Conservation (phyloP, 2,797 vertebrate species). For the Emydoidea blandingii region DNA sequence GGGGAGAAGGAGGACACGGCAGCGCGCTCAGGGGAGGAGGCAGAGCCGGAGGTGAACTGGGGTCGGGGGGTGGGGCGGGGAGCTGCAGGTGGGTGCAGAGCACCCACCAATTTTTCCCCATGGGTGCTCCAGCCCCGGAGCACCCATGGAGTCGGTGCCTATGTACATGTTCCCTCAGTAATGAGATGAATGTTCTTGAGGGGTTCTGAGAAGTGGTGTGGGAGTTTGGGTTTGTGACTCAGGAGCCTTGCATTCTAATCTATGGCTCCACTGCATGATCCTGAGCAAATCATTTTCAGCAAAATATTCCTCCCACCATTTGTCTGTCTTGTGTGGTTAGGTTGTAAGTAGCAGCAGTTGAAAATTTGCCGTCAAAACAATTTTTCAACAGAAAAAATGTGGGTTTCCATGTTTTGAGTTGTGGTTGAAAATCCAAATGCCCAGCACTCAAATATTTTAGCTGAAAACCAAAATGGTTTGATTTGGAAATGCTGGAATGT, state of each 20-base stretch:
- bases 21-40: too few relatives aligned
- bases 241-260: neutral
- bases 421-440: neutral
- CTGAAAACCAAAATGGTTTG: neutral
- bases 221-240: neutral
- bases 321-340: neutral
- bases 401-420: neutral
- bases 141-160: too few relatives aligned
- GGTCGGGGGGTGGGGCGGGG: too few relatives aligned
- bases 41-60: too few relatives aligned
- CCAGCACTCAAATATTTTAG: neutral
- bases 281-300: neutral
- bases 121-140: too few relatives aligned
- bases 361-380: neutral
- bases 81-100: too few relatives aligned
- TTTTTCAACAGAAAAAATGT: neutral
- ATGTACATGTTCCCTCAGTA: conserved; percentile 1
- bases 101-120: too few relatives aligned
- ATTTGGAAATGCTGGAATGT: neutral
- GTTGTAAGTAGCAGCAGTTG: neutral
- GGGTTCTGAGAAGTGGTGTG: neutral
- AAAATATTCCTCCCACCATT: neutral
- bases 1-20: too few relatives aligned
- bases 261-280: neutral
- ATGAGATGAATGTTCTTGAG: neutral